Base-by-base conservation (phyloP, 37 sponge, comb jelly and placozoan species). In the Aplysina aerophoba region DNA sequence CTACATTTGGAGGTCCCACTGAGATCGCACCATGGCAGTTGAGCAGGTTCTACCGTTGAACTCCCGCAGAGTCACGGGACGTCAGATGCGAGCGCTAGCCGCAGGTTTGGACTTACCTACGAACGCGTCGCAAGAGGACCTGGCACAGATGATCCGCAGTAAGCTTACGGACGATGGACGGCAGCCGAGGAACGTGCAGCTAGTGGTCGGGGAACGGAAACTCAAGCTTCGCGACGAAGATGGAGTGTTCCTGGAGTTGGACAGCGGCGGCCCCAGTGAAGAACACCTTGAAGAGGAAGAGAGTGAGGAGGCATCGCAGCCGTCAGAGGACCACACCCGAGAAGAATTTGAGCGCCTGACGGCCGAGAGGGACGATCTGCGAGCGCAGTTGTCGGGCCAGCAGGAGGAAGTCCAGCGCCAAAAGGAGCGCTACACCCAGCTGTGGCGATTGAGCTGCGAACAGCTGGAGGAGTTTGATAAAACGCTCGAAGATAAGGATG, bases 1-100 rank as follows among this genome's bases (percentile, higher is more conserved):
- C 25, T 75, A 75, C 78, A 75, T 4, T 27, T 81, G 82, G 82
- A 81, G 82, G 82, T 81, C 82, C 82, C 62, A 62, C 82, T 62
- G 82, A 81, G 82, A 81, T 57, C 82, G 22, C 25, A 75, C 53
- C 21, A 24, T 36, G 20, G n/a, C n/a, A n/a, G n/a, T 3, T 8
- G 8, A 44, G 50, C 50, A 44, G 8, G 50, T 44, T 44, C 50
- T 44, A 44, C 50, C 50, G n/a, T 75, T 75, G 22, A 75, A 75
- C 54, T 75, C 78, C 15, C 33, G 53, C n/a, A 38, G 54, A 24
- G 5, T 75, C 78, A 75, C 78, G 6, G 38, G 54, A 24, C 4
- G n/a, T 14, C 54, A 50, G 1, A 44, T 36, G 21, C 33, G 78
- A 41, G 78, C 78, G 1, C 78, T 75, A 1, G 78, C 78, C 53